Base-by-base conservation (phyloP, 2,888 invertebrate species). In the Caenorhabditis auriculariae region DNA sequence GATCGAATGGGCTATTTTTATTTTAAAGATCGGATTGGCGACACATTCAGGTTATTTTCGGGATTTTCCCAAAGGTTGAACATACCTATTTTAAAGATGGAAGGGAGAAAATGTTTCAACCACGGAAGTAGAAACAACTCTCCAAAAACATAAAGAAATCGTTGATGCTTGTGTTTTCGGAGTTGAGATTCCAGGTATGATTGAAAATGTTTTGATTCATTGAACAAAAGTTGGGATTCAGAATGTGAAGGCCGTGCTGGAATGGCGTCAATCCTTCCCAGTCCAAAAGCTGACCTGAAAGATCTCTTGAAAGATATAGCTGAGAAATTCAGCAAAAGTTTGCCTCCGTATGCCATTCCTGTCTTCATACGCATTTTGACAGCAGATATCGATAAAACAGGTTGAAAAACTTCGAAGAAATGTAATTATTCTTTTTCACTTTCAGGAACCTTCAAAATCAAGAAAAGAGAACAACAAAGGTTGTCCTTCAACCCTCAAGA, bases 81-180 rank as follows among this genome's bases (percentile, higher is more conserved):
- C 7, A 41, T 19, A 12, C 7, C 9, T 17, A 12, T 39, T 27
- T 51, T 53, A 28, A 23, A 57, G 85, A n/a, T 86, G 86, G 85
- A 91, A 93, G 82, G 96, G 96, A 7, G 96, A 98, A 85, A 98
- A 98, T 84, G 95, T 96, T 2, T 93, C 93, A 38, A 96, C 96
- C 4, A 90, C 91, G 2, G 98, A 98, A 85, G 50, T 68, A 15
- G 95, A 98, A 84, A 91, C 89, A 4, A 88, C 91, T 69, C 87
- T 94, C 39, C 91, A 91, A 71, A 89, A 90, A 80, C 84, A 89
- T 42, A 86, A 90, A 4, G 87, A 87, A 58, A 89, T 92, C 77
- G 88, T 89, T 77, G 93, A 94, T 83, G 90, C 90, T 28, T 89
- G 91, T 15, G 93, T 93, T 7, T 96, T 92, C 80, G 98, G 96